Conservation (phyloP, 2,113 vertebrate genomes). For the Struthidea cinerea region DNA sequence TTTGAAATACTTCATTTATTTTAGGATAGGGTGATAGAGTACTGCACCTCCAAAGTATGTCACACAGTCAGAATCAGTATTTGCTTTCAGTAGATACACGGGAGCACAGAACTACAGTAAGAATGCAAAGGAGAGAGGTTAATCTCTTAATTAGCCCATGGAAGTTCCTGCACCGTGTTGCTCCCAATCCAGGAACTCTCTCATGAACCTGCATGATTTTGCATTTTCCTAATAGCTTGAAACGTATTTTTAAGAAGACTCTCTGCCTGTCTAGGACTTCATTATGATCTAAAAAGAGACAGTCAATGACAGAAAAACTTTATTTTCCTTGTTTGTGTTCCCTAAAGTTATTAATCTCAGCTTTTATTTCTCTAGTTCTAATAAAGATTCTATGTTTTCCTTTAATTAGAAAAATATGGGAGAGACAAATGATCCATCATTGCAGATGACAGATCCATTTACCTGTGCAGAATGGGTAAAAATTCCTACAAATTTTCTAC, state of each 20-base stretch:
- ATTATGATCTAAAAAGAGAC: not conserved
- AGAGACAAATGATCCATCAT: not conserved
- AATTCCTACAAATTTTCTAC: not conserved
- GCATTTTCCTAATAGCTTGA: not conserved
- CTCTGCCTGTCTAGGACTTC: not conserved
- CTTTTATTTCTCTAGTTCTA: not conserved
- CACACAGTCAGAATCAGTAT: not conserved
- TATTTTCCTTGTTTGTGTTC: not conserved
- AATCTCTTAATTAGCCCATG: not conserved
- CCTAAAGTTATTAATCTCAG: not conserved
- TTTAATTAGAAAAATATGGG: not conserved
- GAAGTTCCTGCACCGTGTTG: not conserved
- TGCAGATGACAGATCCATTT: not conserved
- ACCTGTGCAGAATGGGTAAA: not conserved
- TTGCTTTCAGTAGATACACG: not conserved
- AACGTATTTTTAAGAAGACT: not conserved
- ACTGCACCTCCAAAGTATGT: not conserved
- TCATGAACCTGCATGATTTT: not conserved
- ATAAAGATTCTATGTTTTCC: not conserved
- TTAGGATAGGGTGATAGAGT: not conserved
- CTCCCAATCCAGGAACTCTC: not conserved
- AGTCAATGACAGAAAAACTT: not conserved
- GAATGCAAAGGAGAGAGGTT: not conserved
- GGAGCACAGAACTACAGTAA: not conserved
- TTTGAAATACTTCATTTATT: not conserved